Base-by-base conservation (phyloP, 2,888 invertebrate species). In the Arge pagana region DNA sequence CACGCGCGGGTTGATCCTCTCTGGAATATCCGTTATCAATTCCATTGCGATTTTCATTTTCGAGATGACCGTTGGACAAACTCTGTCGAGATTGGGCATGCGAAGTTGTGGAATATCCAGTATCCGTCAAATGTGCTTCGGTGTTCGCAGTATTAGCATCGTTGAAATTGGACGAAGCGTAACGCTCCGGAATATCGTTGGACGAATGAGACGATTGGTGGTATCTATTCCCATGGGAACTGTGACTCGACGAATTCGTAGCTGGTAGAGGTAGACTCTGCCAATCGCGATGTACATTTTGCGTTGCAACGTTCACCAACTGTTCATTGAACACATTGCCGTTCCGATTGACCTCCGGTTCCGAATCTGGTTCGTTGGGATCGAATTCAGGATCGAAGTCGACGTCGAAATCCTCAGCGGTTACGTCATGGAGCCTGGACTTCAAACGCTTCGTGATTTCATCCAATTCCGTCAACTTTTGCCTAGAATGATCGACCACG, bases 391-490 rank as follows among this genome's bases (percentile, higher is more conserved):
- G 77, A 61, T 85, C 84, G 61, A 84, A 84, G 62, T 85, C 81
- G 36, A 80, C 80, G 11, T 78, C 78, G 3, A 78, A 68, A 59
- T 81, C 79, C 4, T 78, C 78, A 13, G 79, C 80, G 0, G 84
- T 84, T 1, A 85, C 82, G 61, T 82, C 81, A 18, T 79, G 79
- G 26, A 85, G 70, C 11, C 85, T 77, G 4, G 80, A 77, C 50
- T 82, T 78, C 52, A 85, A 69, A 50, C 85, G 77, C 66, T 83
- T 80, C 1, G 84, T 85, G 39, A 85, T 85, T 69, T 83, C 82
- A 62, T 85, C 84, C 24, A 85, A 65, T 68, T 85, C 85, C 0
- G 79, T 80, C 56, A 84, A 81, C 72, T 85, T 85, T 53, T 84
- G 78, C 62, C 85, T 85, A 31, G 79, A 74, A 26, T 78, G 54